phyloP scores from a whole-genome alignment of 2,888 invertebrate genomes.

The Nomada fucata region DNA sequence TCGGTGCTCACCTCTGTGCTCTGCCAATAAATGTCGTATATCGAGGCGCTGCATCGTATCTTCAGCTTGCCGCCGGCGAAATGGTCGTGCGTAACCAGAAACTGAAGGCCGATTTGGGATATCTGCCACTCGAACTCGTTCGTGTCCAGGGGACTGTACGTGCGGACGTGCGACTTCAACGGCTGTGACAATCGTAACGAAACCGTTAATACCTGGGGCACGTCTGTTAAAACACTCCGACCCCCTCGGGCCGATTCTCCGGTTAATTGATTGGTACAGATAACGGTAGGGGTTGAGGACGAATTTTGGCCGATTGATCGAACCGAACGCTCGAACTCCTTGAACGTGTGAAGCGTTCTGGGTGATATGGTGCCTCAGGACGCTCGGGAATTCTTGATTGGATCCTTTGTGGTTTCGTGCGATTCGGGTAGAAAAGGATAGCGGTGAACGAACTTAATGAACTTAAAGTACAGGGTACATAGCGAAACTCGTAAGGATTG shows the following conservation, averaged over 20 bases:
- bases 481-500: no score
- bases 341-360: constrained; percentile 8
- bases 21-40: constrained; percentile 88
- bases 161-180: constrained; percentile 74
- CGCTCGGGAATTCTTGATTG: constrained; percentile 12
- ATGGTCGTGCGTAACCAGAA: constrained; percentile 85
- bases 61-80: constrained; percentile 86
- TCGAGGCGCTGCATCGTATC: constrained; percentile 88
- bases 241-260: constrained; percentile 8
- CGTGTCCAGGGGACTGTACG: constrained; percentile 76
- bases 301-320: constrained; percentile 42
- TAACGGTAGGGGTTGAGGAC: constrained; percentile 16
- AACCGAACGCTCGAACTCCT: constrained; percentile 4
- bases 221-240: constrained; percentile 30
- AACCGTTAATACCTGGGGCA: not conserved
- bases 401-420: constrained; percentile 24
- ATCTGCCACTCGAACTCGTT: constrained; percentile 84
- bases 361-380: constrained; percentile 27
- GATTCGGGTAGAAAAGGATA: no score
- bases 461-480: no score
- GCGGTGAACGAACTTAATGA: no score
- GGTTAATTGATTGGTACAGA: constrained; percentile 40
- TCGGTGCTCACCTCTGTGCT: constrained; percentile 88
- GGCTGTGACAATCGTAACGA: constrained; percentile 68
- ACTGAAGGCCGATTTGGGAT: constrained; percentile 85